These are phyloP conservation scores for Athene cunicularia DNA, from an alignment of 2,113 vertebrate genomes.

Conservation along the genomic window DNA sequence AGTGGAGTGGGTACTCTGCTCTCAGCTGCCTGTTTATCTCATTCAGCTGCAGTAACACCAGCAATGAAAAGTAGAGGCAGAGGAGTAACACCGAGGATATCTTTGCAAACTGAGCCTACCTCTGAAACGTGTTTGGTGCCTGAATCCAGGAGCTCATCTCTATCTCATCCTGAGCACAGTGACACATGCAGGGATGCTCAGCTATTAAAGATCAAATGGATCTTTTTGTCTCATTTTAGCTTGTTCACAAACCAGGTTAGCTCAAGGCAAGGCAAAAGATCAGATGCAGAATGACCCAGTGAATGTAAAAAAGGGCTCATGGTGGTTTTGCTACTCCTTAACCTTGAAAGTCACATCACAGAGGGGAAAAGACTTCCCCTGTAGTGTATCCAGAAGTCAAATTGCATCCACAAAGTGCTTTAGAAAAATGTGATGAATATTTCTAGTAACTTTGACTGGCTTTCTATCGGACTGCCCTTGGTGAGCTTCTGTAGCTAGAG, in stretches of 20 bases:
- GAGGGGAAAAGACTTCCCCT: neutral
- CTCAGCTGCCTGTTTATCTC: neutral
- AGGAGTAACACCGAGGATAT: neutral
- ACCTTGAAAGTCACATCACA: neutral
- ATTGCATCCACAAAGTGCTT: neutral
- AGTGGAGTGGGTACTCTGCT: neutral
- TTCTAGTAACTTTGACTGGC: neutral
- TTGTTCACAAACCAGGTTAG: neutral
- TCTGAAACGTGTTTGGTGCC: neutral
- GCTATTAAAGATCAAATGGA: neutral
- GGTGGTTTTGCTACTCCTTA: neutral
- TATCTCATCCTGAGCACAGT: neutral
- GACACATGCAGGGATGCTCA: neutral
- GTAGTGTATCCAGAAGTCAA: neutral
- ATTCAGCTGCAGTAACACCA: neutral
- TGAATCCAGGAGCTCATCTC: neutral
- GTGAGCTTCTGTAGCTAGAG: neutral
- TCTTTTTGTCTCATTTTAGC: neutral
- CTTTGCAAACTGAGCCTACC: neutral
- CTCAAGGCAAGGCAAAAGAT: neutral
- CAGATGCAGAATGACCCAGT: neutral
- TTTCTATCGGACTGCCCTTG: neutral
- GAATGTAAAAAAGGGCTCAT: neutral
- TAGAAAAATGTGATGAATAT: neutral
- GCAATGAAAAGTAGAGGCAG: neutral